A percentile compares a stretch with the other conserved stretches of the same genome.
Evolutionary conservation across 2,888 invertebrate species (phyloP).

Genomic region (Zygaena filipendulae): DNA sequence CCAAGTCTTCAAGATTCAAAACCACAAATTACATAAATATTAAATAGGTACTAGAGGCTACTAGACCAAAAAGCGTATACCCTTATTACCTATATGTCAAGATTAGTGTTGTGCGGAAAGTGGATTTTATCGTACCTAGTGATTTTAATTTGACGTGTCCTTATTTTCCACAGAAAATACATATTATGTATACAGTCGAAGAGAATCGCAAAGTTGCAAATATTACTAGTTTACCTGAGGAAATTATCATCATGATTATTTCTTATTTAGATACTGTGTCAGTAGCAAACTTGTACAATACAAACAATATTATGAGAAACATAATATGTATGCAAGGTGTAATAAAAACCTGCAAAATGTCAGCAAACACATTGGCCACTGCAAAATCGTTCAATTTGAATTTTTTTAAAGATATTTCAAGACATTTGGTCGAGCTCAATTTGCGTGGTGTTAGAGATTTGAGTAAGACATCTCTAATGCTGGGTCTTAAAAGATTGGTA

Average conservation of each 20-base stretch:
- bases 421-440: slow-evolving; percentile 30
- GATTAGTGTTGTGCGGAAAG: no score
- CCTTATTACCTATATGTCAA: no score
- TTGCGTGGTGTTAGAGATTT: slow-evolving; percentile 36
- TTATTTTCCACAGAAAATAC: no score
- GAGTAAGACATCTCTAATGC: slow-evolving; percentile 27
- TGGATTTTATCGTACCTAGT: no score
- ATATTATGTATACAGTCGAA: no score
- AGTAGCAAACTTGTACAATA: slow-evolving; percentile 28
- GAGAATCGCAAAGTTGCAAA: no score
- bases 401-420: slow-evolving; percentile 35
- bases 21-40: no score
- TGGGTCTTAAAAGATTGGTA: slow-evolving; percentile 31
- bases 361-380: slow-evolving; percentile 31
- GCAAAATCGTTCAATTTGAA: slow-evolving; percentile 27
- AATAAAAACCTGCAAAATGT: slow-evolving; percentile 29
- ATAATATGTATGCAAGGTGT: slow-evolving; percentile 27
- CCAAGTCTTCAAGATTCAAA: no score
- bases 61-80: no score
- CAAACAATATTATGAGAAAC: slow-evolving; percentile 26
- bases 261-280: slow-evolving; percentile 32
- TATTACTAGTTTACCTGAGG: slow-evolving; percentile 44
- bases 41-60: no score
- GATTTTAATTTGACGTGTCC: no score
- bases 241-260: slow-evolving; percentile 41